Evolutionary conservation across 2,113 vertebrate genomes (phyloP), one percentile per base, ranked within the genome.

Genomic region (Heterocephalus glaber): DNA sequence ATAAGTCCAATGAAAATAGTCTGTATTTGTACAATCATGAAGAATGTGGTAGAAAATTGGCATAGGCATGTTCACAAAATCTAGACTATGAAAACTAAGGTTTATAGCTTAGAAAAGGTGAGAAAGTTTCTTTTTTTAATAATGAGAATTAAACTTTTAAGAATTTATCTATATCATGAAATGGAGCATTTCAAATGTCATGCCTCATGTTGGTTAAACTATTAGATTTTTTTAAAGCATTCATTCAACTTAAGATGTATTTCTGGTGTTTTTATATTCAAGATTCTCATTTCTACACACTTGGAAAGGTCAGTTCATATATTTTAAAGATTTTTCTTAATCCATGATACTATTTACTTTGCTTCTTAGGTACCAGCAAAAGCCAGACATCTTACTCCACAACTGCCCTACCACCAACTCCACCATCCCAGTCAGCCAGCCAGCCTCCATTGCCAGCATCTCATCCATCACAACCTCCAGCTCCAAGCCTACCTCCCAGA

Each of bases 401-500:
- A 63, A 13, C 95, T 5, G 81, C 96, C 4, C 72, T 95, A 16
- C 92, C 95, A 3, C 95, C 96, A 41, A 95, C 95, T 20, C 82
- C 97, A 10, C 96, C 98, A 44, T 2, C 96, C 14, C 97, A 98
- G 22, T 95, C 96, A 3, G 85, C 97, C 88, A 95, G 19, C 58
- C 98, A 98, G 5, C 60, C 97, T 24, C 97, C 96, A 49, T 85
- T 98, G 30, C 95, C 98, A 81, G 92, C 94, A 9, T 96, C 94
- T 65, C 97, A 98, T 60, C 95, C 98, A 4, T 1, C 95, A 66
- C 97, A 97, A 0, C 1, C 76, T 3, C 66, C 93, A 85, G 89
- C 97, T 77, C 99, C 99, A 22, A 98, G 93, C 92, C 98, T 99
- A 72, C 99, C 99, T 41, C 99, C 99, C 47, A 98, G 99, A 94